These are phyloP conservation scores for Oryzias curvinotus DNA, from an alignment of 2,113 vertebrate genomes.

Conservation along the genomic window DNA sequence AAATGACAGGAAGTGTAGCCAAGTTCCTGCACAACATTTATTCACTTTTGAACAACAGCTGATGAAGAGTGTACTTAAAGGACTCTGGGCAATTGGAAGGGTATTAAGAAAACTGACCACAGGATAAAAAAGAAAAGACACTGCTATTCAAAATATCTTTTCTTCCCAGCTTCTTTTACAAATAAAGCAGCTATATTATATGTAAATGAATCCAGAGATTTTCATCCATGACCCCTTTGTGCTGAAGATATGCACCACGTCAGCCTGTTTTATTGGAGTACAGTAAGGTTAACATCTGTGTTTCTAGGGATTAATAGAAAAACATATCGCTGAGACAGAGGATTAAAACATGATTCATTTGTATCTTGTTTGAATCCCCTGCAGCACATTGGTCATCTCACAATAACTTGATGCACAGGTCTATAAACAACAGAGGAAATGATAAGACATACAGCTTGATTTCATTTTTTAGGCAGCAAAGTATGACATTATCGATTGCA, in stretches of 20 bases:
- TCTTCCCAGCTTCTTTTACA: constrained; percentile 10
- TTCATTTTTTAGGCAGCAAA: constrained; percentile 52
- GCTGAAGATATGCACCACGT: constrained; percentile 20
- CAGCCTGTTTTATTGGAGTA: constrained; percentile 31
- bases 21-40: constrained; percentile 42
- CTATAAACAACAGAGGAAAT: constrained; percentile 59
- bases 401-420: constrained; percentile 28
- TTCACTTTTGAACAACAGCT: constrained; percentile 54
- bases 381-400: constrained; percentile 33
- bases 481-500: constrained; percentile 47
- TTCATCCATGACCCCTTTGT: constrained; percentile 28
- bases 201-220: constrained; percentile 34
- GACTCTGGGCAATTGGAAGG: constrained; percentile 35
- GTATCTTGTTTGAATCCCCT: constrained; percentile 33
- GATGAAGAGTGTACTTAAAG: constrained; percentile 41
- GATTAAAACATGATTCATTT: constrained; percentile 50
- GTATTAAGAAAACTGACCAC: constrained; percentile 51
- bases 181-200: constrained; percentile 23
- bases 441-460: constrained; percentile 31
- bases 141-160: constrained; percentile 37
- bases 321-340: constrained; percentile 22
- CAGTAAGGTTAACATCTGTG: constrained; percentile 18
- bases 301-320: constrained; percentile 48
- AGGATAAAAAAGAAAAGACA: constrained; percentile 66
- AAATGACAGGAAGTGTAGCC: constrained; percentile 53